Evolutionary conservation across 2,113 vertebrate species (phyloP).

Genomic region (Melozone crissalis): DNA sequence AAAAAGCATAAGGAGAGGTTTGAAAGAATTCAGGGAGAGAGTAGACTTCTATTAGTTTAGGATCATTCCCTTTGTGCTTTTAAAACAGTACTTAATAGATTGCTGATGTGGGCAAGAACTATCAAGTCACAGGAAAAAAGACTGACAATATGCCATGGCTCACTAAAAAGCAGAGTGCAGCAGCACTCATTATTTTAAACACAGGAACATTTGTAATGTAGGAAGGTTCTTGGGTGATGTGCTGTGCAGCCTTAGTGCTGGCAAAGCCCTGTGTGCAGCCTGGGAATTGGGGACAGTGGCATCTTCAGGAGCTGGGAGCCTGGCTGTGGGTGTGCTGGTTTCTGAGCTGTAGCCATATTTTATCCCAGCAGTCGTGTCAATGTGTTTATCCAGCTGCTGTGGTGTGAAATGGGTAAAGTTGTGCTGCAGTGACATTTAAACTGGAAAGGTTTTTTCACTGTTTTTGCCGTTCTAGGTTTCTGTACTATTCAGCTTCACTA

Average conservation of each 20-base stretch:
- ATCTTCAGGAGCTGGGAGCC: neutral
- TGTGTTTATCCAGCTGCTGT: neutral
- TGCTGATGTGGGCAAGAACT: neutral
- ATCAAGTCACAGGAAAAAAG: neutral
- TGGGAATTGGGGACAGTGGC: too few species aligned
- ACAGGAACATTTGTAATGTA: neutral
- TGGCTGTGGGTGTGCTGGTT: neutral
- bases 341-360: neutral
- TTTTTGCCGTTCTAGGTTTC: neutral
- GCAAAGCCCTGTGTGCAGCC: neutral
- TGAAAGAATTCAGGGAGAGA: neutral
- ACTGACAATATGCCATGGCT: neutral
- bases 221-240: neutral
- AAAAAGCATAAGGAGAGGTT: neutral
- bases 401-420: neutral
- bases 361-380: neutral
- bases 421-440: neutral
- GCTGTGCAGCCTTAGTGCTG: neutral
- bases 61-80: neutral
- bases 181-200: neutral
- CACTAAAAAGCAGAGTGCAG: neutral
- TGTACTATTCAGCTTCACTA: neutral
- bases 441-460: neutral
- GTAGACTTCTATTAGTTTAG: neutral
- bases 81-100: neutral